phyloP scores from a whole-genome alignment of 2,888 invertebrate species.

The Blomia tropicalis region DNA sequence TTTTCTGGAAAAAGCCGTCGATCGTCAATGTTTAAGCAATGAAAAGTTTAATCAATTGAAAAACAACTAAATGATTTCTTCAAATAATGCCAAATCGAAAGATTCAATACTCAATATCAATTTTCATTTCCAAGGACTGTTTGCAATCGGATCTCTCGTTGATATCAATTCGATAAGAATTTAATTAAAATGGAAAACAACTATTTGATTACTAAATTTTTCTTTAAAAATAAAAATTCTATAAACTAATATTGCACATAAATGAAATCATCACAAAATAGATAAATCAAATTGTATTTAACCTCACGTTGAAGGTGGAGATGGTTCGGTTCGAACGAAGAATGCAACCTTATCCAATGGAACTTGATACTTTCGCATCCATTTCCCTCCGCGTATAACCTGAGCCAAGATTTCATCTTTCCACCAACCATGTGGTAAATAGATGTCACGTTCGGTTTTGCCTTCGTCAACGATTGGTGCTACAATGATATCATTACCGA shows the following conservation, averaged over 20 bases:
- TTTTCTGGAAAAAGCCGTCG: conserved; percentile 26
- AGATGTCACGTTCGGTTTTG: conserved; percentile 54
- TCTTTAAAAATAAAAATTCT: no score
- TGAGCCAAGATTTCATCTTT: conserved; percentile 75
- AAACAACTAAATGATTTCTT: conserved; percentile 13
- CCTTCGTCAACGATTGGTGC: conserved; percentile 64
- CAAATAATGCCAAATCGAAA: not conserved
- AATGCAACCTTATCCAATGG: conserved; percentile 30
- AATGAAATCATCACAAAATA: not conserved
- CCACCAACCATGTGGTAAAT: conserved; percentile 80
- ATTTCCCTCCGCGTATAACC: conserved; percentile 61
- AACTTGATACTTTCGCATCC: conserved; percentile 61
- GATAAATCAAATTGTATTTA: not conserved
- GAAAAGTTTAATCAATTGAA: not conserved
- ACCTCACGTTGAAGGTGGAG: conserved; percentile 9
- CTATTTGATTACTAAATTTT: no score
- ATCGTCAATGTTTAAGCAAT: conserved; percentile 27
- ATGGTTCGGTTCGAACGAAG: conserved; percentile 29
- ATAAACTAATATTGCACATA: not conserved
- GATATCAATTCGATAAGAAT: not conserved
- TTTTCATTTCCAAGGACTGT: no score
- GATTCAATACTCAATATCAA: no score
- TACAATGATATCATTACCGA: conserved; percentile 75
- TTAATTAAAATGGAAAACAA: no score
- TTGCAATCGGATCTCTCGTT: no score